Percentiles rank a stretch among this genome's conserved stretches.
These are phyloP conservation scores for Sorex fumeus DNA, from an alignment of 2,113 vertebrate genomes.

Conservation along the genomic window DNA sequence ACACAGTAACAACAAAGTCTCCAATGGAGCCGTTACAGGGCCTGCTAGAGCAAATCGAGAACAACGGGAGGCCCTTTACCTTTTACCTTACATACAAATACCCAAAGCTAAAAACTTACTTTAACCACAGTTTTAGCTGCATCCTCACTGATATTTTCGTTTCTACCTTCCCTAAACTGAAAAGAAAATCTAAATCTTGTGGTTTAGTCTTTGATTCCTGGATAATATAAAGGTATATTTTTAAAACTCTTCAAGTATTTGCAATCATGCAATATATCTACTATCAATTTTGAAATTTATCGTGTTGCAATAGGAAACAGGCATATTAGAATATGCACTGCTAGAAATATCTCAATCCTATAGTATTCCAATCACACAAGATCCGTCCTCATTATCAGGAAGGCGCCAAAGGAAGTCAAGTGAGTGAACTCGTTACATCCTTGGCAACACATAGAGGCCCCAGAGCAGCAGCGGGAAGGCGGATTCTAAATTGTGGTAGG, in stretches of 20 bases:
- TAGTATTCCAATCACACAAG: background rate
- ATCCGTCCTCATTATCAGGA: background rate
- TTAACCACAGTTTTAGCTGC: background rate
- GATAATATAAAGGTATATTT: background rate
- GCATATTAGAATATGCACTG: background rate
- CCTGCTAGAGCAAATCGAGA: too few species aligned
- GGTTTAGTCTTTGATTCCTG: background rate
- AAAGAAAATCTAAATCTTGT: background rate
- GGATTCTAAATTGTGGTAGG: background rate
- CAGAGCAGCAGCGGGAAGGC: background rate
- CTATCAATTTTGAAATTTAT: background rate
- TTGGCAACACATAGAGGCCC: too few species aligned
- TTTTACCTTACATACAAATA: background rate
- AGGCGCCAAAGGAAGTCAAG: conserved; percentile 1
- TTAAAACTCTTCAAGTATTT: background rate
- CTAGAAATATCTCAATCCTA: background rate
- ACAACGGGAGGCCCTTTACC: too few species aligned
- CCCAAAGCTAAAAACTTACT: background rate
- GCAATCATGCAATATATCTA: background rate
- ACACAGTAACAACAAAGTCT: too few species aligned
- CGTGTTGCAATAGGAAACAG: background rate
- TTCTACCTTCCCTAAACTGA: background rate
- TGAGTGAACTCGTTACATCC: too few species aligned
- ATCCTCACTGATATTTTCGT: background rate
- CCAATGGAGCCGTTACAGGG: too few species aligned